Evolutionary conservation across 2,888 invertebrate species (phyloP).

Genomic region (Thecocarcelia acutangulata): DNA sequence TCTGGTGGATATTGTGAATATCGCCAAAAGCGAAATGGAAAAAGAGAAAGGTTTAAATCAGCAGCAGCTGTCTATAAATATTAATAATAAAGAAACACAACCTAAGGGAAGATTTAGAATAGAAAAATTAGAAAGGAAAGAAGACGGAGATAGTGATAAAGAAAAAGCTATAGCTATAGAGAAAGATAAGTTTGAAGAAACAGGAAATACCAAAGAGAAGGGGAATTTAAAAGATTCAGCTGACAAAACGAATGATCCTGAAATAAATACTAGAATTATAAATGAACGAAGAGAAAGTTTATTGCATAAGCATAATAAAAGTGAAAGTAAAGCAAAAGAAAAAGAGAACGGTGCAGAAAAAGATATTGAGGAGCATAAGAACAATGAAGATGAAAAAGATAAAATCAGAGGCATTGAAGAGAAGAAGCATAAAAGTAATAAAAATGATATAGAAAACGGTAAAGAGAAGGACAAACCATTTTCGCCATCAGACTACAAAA

Average conservation of each 20-base stretch:
- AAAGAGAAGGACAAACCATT: conserved; percentile 13
- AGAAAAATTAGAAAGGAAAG: conserved; percentile 72
- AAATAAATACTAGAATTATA: conserved; percentile 78
- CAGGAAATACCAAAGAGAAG: conserved; percentile 30
- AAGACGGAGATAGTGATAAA: conserved; percentile 69
- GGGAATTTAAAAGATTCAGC: conserved; percentile 59
- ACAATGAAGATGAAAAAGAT: conserved; percentile 44
- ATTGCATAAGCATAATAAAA: conserved; percentile 74
- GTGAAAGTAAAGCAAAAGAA: conserved; percentile 70
- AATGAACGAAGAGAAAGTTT: conserved; percentile 79
- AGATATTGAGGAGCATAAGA: conserved; percentile 68
- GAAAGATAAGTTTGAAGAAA: conserved; percentile 59
- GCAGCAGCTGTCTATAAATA: conserved; percentile 55
- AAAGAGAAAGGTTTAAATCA: conserved; percentile 71
- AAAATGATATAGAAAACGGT: conserved; percentile 55
- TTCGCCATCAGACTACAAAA: conserved; percentile 28
- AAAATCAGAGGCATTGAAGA: conserved; percentile 69
- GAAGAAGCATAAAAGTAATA: conserved; percentile 71
- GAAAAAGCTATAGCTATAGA: conserved; percentile 43
- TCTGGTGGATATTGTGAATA: conserved; percentile 79
- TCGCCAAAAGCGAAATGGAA: conserved; percentile 77
- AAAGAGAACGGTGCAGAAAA: conserved; percentile 65
- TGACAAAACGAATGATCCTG: conserved; percentile 76
- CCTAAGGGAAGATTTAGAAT: conserved; percentile 77
- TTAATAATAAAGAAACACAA: conserved; percentile 73